These are phyloP conservation scores for Tragelaphus imberbis DNA, from an alignment of 2,113 vertebrate species.

Conservation along the genomic window DNA sequence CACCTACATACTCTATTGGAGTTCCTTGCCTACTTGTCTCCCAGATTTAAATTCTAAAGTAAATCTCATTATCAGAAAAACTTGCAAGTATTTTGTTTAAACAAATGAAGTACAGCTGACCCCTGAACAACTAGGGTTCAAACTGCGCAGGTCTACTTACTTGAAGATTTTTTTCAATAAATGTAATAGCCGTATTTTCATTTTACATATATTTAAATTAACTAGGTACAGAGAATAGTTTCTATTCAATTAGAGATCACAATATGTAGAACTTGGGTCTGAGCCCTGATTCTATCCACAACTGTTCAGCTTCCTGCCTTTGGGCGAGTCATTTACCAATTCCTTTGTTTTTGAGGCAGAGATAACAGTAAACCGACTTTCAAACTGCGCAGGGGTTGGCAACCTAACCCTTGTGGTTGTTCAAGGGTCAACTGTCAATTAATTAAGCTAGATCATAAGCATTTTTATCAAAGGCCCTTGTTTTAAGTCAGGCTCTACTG, in stretches of 20 bases:
- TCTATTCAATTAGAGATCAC: neutral
- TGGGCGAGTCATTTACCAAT: neutral
- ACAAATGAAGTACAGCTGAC: neutral
- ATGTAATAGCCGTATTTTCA: neutral
- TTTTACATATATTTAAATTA: neutral
- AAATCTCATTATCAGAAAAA: neutral
- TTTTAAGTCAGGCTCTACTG: neutral
- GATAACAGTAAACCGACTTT: neutral
- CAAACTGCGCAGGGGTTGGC: accelerated
- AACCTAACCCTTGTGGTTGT: neutral
- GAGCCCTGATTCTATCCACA: neutral
- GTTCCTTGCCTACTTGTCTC: neutral
- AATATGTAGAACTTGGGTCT: neutral
- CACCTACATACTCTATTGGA: accelerated
- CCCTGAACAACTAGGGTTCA: neutral
- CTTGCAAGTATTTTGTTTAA: neutral
- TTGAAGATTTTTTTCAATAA: neutral
- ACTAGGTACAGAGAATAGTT: neutral
- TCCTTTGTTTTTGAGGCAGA: neutral
- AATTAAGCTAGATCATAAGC: neutral
- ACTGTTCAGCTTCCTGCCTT: neutral
- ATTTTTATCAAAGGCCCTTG: neutral
- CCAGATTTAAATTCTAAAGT: neutral
- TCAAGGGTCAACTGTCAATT: neutral
- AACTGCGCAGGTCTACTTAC: neutral